phyloP scores from a whole-genome alignment of 2,797 vertebrate genomes.

The Cephalopachus bancanus region DNA sequence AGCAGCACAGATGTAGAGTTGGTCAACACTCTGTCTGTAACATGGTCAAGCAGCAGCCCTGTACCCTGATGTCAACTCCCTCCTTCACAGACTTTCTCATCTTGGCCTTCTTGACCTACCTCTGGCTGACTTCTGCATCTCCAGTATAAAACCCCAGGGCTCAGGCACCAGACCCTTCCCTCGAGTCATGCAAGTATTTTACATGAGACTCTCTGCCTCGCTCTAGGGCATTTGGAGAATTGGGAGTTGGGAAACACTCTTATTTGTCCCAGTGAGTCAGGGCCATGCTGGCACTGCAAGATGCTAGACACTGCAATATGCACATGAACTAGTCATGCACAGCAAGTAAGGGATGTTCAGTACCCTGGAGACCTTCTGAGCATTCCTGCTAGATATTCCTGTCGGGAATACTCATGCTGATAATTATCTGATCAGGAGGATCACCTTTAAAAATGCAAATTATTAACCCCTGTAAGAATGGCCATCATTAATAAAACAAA shows the following conservation, averaged over 20 bases:
- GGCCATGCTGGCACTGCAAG: background rate
- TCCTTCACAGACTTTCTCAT: background rate
- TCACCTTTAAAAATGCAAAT: slow-evolving; percentile 9
- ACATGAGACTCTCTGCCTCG: background rate
- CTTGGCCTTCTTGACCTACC: background rate
- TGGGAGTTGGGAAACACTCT: background rate
- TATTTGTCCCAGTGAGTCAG: background rate
- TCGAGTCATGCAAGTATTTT: background rate
- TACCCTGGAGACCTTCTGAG: background rate
- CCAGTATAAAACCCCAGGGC: background rate
- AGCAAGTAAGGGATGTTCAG: background rate
- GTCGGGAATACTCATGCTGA: background rate
- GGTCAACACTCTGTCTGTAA: background rate
- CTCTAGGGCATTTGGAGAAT: background rate
- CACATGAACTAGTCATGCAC: background rate
- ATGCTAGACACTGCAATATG: background rate
- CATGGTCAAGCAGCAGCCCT: background rate
- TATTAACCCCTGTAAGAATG: too few species aligned
- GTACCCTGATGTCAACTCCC: background rate
- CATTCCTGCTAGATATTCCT: background rate
- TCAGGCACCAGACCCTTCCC: background rate
- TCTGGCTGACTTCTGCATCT: background rate
- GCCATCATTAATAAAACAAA: too few species aligned
- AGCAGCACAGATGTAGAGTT: background rate
- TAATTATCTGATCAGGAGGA: background rate